Base-by-base conservation (phyloP, 2,797 vertebrate species). In the Leptoclinus maculatus region DNA sequence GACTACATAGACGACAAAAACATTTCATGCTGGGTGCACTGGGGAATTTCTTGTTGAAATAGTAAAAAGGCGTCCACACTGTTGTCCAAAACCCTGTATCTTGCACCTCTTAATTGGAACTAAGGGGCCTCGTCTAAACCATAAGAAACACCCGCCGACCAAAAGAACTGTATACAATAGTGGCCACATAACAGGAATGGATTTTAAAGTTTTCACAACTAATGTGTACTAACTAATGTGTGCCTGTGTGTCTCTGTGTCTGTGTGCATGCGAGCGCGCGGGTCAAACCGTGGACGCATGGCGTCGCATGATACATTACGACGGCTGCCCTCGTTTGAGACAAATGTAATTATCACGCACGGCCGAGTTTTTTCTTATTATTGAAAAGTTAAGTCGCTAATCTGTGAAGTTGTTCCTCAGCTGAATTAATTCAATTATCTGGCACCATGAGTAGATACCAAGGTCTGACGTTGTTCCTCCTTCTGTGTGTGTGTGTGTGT, bases 381-480 rank as follows among this genome's bases (percentile, higher is more conserved):
- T 93, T 92, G 89, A 88, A 91, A 93, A 94, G 93, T 94, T 93
- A 92, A 91, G 84, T 90, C 87, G 75, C 90, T 94, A 94, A 93
- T 94, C 92, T 93, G 89, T 87, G 87, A 92, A 94, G 91, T 93
- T 94, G 90, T 82, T 94, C 84, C 83, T 90, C 85, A 68, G 80
- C 84, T 89, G 93, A 92, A 93, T 91, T 91, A 93, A 93, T 93
- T 94, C 86, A 92, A 93, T 94, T 92, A 94, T 93, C 82, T 87
- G 83, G 87, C 91, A 79, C 87, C 84, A 56, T 68, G 89, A 91
- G 90, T 89, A 71, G 87, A 89, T 88, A 89, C 86, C 72, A 85
- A 90, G 75, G 82, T 89, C 83, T 90, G 90, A 88, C 76, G 71
- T 86, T 71, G 51, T 29, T 58, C 65, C 64, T 68, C 2, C 73